A percentile compares a stretch with the other conserved stretches of the same genome.
phyloP scores from a whole-genome alignment of 1,140 invertebrate species.

The Himalopsyche phryganea region DNA sequence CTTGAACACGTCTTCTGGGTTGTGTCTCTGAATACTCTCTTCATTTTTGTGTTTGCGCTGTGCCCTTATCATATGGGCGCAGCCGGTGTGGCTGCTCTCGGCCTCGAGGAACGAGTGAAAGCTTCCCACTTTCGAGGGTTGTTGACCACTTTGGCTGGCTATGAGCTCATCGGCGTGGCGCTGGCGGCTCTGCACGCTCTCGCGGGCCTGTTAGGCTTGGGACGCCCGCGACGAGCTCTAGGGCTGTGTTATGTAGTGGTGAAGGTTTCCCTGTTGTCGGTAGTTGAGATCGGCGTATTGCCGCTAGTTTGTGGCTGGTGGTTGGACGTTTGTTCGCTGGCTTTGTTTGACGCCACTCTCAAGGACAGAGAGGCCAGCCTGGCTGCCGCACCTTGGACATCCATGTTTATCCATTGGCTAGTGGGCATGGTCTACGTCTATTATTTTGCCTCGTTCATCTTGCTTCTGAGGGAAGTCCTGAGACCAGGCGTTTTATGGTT shows the following conservation, averaged over 20 bases:
- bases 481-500: slow-evolving; percentile 97
- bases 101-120: slow-evolving; percentile 69
- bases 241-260: slow-evolving; percentile 97
- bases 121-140: slow-evolving; percentile 87
- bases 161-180: slow-evolving; percentile 83
- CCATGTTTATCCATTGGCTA: slow-evolving; percentile 98
- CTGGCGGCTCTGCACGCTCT: slow-evolving; percentile 81
- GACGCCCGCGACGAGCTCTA: slow-evolving; percentile 78
- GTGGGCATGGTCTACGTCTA: slow-evolving; percentile 99
- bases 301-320: slow-evolving; percentile 98
- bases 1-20: slow-evolving; percentile 99
- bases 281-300: slow-evolving; percentile 94
- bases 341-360: slow-evolving; percentile 90
- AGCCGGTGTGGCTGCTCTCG: slow-evolving; percentile 62
- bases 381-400: slow-evolving; percentile 85
- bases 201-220: slow-evolving; percentile 70
- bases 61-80: slow-evolving; percentile 95
- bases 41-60: slow-evolving; percentile 93
- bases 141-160: slow-evolving; percentile 89
- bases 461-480: slow-evolving; percentile 88
- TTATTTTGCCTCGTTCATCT: slow-evolving; percentile 97
- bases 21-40: slow-evolving; percentile 93
- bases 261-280: slow-evolving; percentile 88
- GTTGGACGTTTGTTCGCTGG: slow-evolving; percentile 96
- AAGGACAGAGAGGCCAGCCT: slow-evolving; percentile 87